phyloP scores from a whole-genome alignment of 2,797 vertebrate species.

The Cyprinodon diabolis region DNA sequence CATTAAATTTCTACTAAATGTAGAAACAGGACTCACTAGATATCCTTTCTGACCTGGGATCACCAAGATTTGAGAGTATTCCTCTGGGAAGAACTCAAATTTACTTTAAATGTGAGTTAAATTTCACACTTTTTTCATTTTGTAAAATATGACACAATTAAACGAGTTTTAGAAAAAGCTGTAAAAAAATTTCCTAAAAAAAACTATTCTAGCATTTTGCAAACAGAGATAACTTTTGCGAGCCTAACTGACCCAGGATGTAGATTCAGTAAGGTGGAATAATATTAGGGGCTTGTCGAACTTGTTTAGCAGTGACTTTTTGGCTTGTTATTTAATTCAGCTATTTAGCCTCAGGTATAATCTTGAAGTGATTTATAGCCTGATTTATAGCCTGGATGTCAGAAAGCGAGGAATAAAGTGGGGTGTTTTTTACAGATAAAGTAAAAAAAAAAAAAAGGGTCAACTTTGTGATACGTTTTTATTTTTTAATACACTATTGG shows the following conservation, averaged over 20 bases:
- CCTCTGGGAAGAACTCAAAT: neutral
- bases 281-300: too few relatives aligned
- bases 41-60: neutral
- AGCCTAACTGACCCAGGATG: neutral
- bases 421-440: too few relatives aligned
- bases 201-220: neutral
- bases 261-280: too few relatives aligned
- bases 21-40: neutral
- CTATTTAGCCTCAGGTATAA: too few relatives aligned
- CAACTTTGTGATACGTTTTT: too few relatives aligned
- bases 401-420: too few relatives aligned
- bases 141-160: neutral
- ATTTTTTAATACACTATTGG: neutral
- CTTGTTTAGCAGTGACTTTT: too few relatives aligned
- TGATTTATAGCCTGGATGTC: too few relatives aligned
- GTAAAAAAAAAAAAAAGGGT: too few relatives aligned
- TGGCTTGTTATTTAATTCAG: too few relatives aligned
- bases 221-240: neutral
- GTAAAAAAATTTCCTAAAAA: neutral
- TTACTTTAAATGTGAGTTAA: neutral
- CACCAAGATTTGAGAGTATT: too few relatives aligned
- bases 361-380: too few relatives aligned
- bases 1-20: neutral
- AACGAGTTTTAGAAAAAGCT: neutral
- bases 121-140: neutral